Conservation (phyloP, 2,113 vertebrate genomes). For the Phrynosoma platyrhinos region DNA sequence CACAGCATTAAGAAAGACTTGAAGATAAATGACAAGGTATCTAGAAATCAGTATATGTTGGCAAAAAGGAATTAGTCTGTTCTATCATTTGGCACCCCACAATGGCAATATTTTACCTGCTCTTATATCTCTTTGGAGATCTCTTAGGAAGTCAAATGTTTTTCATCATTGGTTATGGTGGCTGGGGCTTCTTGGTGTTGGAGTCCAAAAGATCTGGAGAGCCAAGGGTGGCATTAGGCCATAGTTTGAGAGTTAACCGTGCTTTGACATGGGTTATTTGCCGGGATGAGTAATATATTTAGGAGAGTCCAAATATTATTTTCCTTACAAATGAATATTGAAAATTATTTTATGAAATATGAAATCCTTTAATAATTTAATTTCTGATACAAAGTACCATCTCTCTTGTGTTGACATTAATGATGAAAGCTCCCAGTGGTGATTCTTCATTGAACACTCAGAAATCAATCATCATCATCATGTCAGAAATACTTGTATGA, state of each 20-base stretch:
- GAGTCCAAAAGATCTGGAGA: background rate
- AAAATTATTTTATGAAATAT: background rate
- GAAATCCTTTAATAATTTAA: background rate
- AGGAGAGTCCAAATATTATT: background rate
- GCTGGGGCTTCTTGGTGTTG: background rate
- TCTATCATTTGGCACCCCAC: too few species aligned
- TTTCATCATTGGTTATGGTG: too few species aligned
- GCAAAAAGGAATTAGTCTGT: too few species aligned
- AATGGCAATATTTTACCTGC: too few species aligned
- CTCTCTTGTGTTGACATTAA: background rate
- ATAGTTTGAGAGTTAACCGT: background rate
- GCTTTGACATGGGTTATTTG: slow-evolving; percentile 51
- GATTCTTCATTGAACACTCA: too few species aligned
- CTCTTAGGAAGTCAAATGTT: too few species aligned
- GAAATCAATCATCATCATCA: too few species aligned
- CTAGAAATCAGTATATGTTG: too few species aligned
- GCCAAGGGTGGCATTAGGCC: background rate
- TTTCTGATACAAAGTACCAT: slow-evolving; percentile 29
- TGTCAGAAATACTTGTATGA: slow-evolving; percentile 62
- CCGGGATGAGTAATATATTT: slow-evolving; percentile 25
- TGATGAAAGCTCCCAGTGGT: background rate
- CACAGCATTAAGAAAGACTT: too few species aligned
- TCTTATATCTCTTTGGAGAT: too few species aligned
- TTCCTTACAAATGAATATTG: slow-evolving; percentile 34
- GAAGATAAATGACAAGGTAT: too few species aligned